Evolutionary conservation across 2,888 invertebrate genomes (phyloP), one percentile per base, ranked within the genome.

Genomic region (Hirtodrosophila trivittata): DNA sequence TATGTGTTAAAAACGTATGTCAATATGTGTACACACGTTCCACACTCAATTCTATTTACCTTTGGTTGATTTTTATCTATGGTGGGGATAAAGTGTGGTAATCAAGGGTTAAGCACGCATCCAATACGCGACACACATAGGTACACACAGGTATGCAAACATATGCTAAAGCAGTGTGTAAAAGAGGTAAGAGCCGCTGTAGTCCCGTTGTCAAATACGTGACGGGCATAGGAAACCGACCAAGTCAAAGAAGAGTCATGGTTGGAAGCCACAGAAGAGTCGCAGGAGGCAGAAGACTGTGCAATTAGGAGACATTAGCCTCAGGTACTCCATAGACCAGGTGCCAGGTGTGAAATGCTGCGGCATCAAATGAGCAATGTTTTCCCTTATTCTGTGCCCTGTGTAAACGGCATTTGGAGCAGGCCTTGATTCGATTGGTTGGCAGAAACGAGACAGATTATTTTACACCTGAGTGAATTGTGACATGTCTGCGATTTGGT

Each of bases 371-470:
- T 74, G 55, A 37, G 41, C 25, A 33, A 33, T 32, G 13, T 66
- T 26, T 25, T 41, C 49, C 47, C 10, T 30, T 42, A 38, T 49
- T 54, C 46, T 41, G 9, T 33, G n/a, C 10, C 30, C 21, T 16
- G 35, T 52, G 41, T 56, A 63, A 66, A 52, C 51, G 59, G 54
- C 50, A 68, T 64, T 72, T 64, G 52, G 55, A 66, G 54, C 46
- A 64, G 47, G 43, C 16, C 73, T 68, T 75, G 83, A 72, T 73
- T 78, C 70, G 62, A 67, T 80, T 78, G 57, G 54, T 28, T 45
- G 55, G 59, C 65, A 69, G 55, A 69, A 83, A 66, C 69, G 84
- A 86, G 77, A 80, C 75, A 85, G 75, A 87, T 87, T 84, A 70
- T 73, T 70, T 80, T 70, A 74, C 86, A 77, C 69, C 71, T 54